Evolutionary conservation across 2,113 vertebrate species (phyloP).

Genomic region (Gasterosteus aculeatus): DNA sequence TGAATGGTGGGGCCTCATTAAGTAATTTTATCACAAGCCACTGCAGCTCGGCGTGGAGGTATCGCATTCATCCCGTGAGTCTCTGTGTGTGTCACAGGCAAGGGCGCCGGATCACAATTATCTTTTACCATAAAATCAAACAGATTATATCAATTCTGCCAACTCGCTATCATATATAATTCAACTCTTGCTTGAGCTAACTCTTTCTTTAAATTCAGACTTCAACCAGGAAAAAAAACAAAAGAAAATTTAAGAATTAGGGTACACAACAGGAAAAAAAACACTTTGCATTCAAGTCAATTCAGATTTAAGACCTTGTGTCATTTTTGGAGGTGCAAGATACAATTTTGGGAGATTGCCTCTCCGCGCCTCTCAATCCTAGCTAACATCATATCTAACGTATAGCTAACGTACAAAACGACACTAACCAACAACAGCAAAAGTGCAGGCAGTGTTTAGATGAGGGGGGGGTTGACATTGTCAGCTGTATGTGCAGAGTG

Average conservation of each 20-base stretch:
- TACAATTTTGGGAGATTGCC: not conserved
- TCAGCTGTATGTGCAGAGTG: not conserved
- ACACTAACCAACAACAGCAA: not conserved
- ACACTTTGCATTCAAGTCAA: not conserved
- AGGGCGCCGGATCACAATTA: not conserved
- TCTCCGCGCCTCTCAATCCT: not conserved
- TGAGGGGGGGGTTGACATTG: not conserved
- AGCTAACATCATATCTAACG: no score
- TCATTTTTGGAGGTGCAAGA: not conserved
- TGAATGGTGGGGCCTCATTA: conserved; percentile 53
- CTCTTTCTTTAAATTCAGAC: not conserved
- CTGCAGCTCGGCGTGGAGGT: not conserved
- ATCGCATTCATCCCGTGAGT: not conserved
- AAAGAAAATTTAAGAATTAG: not conserved
- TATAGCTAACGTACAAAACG: not conserved
- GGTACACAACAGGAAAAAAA: not conserved
- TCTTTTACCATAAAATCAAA: not conserved
- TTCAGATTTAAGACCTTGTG: not conserved
- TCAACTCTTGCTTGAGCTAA: not conserved
- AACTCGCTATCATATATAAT: not conserved
- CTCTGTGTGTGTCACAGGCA: not conserved
- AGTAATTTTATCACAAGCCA: conserved; percentile 45
- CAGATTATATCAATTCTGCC: not conserved
- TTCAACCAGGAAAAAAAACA: not conserved
- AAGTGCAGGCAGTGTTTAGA: no score